These are phyloP conservation scores for Cirrhinus molitorella DNA, from an alignment of 2,797 vertebrate species.

Conservation along the genomic window DNA sequence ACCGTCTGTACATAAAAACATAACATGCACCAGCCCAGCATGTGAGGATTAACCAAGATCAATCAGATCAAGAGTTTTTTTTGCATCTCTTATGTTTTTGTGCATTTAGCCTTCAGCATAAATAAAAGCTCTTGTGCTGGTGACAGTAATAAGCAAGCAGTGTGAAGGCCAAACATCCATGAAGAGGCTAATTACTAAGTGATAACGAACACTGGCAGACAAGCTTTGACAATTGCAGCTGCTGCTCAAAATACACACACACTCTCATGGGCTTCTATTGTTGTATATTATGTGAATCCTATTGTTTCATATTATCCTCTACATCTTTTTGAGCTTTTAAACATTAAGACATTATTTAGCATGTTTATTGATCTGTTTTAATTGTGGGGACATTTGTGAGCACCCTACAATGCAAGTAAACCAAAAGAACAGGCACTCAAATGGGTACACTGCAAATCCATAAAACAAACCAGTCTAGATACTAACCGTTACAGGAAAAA, in stretches of 20 bases:
- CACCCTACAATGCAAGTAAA: background rate
- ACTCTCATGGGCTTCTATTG: background rate
- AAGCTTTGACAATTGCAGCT: conserved; percentile 64
- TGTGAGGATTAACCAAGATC: conserved; percentile 10
- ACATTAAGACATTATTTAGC: background rate
- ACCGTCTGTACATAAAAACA: background rate
- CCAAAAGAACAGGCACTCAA: background rate
- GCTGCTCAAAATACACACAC: conserved; percentile 8
- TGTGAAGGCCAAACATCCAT: conserved; percentile 69
- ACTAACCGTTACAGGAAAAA: background rate
- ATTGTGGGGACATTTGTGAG: background rate
- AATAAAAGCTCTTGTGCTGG: conserved; percentile 39
- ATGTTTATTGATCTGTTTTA: background rate
- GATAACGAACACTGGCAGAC: conserved; percentile 69
- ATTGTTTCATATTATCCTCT: background rate
- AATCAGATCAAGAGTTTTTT: conserved; percentile 17
- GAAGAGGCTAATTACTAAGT: conserved; percentile 73
- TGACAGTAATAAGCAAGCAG: conserved; percentile 77
- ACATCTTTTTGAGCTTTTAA: background rate
- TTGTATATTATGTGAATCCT: background rate
- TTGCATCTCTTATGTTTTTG: conserved; percentile 18
- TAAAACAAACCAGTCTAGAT: background rate
- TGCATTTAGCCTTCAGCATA: conserved; percentile 25
- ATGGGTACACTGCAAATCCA: background rate
- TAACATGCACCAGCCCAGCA: conserved; percentile 11